phyloP scores from a whole-genome alignment of 2,113 vertebrate genomes.

The Heliornis fulica region DNA sequence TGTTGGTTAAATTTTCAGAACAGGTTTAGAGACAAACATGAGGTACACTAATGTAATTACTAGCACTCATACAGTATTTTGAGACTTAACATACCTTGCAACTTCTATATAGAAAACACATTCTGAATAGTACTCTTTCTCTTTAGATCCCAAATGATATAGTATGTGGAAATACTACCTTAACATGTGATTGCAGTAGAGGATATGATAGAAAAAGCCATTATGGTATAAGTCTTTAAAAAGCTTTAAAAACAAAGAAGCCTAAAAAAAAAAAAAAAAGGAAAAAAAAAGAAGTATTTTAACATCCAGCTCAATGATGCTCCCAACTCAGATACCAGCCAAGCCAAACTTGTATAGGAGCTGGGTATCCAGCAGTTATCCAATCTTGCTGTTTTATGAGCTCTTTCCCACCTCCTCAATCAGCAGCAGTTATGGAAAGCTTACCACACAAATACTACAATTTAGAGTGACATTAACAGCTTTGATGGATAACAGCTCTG shows the following conservation, averaged over 20 bases:
- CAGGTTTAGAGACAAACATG: not conserved
- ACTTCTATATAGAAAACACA: not conserved
- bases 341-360: not conserved
- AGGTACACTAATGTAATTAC: not conserved
- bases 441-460: not conserved
- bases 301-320: not conserved
- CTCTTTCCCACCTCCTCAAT: not conserved
- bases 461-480: not conserved
- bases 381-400: not conserved
- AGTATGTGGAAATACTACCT: not conserved
- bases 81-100: not conserved
- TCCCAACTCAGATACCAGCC: not conserved
- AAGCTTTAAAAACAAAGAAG: not conserved
- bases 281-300: not conserved
- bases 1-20: not conserved
- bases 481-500: not conserved
- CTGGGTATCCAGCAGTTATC: not conserved
- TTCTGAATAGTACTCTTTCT: not conserved
- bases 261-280: too few species aligned
- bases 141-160: not conserved
- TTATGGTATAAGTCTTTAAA: not conserved
- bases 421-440: not conserved
- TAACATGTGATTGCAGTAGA: not conserved
- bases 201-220: not conserved
- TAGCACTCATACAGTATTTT: not conserved